Percentiles rank a stretch among this genome's conserved stretches.
Evolutionary conservation across 2,113 vertebrate genomes (phyloP).

Genomic region (Dicentrarchus labrax): DNA sequence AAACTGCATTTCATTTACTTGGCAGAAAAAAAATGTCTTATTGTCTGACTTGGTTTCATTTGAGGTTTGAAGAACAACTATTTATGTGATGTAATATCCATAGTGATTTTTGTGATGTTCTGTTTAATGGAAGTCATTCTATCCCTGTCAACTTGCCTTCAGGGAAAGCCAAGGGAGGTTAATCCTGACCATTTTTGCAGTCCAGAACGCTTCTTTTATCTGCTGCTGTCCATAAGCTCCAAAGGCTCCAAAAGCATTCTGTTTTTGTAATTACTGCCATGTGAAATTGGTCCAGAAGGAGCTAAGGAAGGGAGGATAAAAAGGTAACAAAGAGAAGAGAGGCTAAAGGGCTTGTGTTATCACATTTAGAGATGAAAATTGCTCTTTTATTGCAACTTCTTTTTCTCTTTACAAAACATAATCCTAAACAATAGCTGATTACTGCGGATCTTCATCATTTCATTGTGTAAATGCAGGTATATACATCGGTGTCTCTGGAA

Average conservation of each 20-base stretch:
- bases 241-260: slow-evolving; percentile 42
- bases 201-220: slow-evolving; percentile 53
- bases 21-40: neutral
- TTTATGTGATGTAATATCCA: neutral
- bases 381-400: slow-evolving; percentile 23
- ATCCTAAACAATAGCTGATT: slow-evolving; percentile 21
- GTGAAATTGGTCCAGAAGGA: slow-evolving; percentile 51
- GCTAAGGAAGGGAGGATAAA: slow-evolving; percentile 17
- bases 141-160: slow-evolving; percentile 21
- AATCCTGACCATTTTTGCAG: slow-evolving; percentile 49
- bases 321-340: slow-evolving; percentile 12
- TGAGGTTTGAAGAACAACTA: neutral
- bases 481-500: neutral
- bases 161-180: slow-evolving; percentile 43
- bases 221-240: slow-evolving; percentile 57
- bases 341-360: slow-evolving; percentile 26
- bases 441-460: neutral
- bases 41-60: neutral
- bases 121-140: slow-evolving; percentile 4
- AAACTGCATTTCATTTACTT: neutral
- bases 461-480: neutral
- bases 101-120: neutral
- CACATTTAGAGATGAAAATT: slow-evolving; percentile 42
- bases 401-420: slow-evolving; percentile 20
- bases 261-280: slow-evolving; percentile 63